These are phyloP conservation scores for Odontocolon sp. DNA, from an alignment of 2,888 invertebrate species.

Conservation along the genomic window DNA sequence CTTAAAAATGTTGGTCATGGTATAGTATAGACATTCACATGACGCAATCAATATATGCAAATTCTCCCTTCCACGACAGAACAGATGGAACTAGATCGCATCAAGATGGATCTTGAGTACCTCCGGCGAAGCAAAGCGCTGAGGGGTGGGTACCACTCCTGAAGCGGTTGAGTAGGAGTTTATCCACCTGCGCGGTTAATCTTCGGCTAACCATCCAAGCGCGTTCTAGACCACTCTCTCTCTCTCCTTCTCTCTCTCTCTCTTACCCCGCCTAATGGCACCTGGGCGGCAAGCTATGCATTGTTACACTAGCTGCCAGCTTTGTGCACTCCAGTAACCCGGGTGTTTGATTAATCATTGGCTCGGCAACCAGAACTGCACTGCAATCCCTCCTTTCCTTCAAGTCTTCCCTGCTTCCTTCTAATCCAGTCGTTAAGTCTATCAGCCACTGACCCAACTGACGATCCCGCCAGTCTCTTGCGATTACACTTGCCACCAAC, in stretches of 20 bases:
- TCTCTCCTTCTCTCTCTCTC: constrained; percentile 8
- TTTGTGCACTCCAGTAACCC: constrained; percentile 20
- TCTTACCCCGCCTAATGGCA: constrained; percentile 64
- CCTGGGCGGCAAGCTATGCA: constrained; percentile 67
- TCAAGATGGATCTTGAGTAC: constrained; percentile 42
- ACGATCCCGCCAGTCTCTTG: constrained; percentile 6
- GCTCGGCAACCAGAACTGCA: constrained; percentile 57
- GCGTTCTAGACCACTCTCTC: constrained; percentile 49
- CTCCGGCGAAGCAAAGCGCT: constrained; percentile 13
- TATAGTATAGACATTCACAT: too few relatives aligned
- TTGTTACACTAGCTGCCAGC: constrained; percentile 67
- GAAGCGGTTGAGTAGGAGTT: constrained; percentile 17
- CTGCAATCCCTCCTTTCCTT: constrained; percentile 18
- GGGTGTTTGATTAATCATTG: constrained; percentile 75
- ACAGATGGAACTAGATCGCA: constrained; percentile 16
- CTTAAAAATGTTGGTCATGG: too few relatives aligned
- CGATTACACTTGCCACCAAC: constrained; percentile 8
- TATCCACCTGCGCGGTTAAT: constrained; percentile 66
- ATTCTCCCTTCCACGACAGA: neutral
- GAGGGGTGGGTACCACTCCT: neutral
- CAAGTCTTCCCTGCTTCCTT: constrained; percentile 19
- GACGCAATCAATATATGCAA: neutral
- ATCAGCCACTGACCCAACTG: neutral
- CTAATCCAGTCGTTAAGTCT: constrained; percentile 72
- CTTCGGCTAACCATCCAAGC: constrained; percentile 68